Evolutionary conservation across 2,888 invertebrate species (phyloP).

Genomic region (Agriopis leucophaearia): DNA sequence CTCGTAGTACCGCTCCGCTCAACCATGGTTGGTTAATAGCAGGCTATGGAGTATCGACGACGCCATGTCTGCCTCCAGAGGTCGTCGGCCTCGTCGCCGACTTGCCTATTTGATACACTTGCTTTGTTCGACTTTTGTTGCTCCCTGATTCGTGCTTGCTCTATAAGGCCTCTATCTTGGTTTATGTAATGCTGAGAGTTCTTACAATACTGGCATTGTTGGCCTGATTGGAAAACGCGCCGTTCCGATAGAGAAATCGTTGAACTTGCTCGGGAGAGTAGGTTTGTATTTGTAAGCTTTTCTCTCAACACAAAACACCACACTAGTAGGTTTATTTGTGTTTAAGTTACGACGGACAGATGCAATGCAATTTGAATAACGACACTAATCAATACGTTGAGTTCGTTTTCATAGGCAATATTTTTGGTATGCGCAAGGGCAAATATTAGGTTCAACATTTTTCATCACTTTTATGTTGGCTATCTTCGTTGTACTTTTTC

Average conservation of each 20-base stretch:
- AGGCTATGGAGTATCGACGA: conserved; percentile 71
- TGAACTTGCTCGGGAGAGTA: conserved; percentile 3
- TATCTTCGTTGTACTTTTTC: neutral
- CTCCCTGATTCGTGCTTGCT: conserved; percentile 59
- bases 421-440: neutral
- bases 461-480: conserved; percentile 1
- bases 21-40: conserved; percentile 63
- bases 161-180: conserved; percentile 50
- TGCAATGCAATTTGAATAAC: conserved; percentile 4
- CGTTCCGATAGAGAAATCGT: conserved; percentile 28
- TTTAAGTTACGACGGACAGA: neutral
- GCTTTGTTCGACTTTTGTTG: conserved; percentile 69
- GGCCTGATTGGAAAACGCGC: conserved; percentile 30
- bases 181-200: conserved; percentile 51
- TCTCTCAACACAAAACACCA: conserved; percentile 9
- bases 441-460: neutral
- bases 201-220: conserved; percentile 28
- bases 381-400: neutral
- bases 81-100: conserved; percentile 66
- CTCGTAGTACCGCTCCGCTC: conserved; percentile 36
- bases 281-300: conserved; percentile 10
- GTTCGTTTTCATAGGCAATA: neutral
- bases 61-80: conserved; percentile 76
- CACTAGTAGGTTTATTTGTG: conserved; percentile 4
- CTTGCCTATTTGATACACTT: conserved; percentile 70